Percentiles rank a stretch among this genome's conserved stretches.
These are phyloP conservation scores for Embiotoca jacksoni DNA, from an alignment of 2,113 vertebrate genomes.

Conservation along the genomic window DNA sequence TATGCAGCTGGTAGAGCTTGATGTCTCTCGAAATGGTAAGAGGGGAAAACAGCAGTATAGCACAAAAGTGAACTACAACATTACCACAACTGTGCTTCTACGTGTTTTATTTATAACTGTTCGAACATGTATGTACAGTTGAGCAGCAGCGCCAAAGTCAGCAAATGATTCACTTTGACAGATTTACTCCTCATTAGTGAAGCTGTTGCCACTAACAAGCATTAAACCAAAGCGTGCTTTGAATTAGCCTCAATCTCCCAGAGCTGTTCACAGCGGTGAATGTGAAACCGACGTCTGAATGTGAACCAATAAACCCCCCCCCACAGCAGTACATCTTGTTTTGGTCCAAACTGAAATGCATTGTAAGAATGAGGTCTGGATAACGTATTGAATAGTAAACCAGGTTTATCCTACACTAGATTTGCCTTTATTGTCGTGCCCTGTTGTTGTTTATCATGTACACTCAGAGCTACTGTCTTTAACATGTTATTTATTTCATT, in stretches of 20 bases:
- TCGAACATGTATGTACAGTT: background rate
- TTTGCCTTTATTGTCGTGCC: background rate
- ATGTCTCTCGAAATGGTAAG: conserved; percentile 96
- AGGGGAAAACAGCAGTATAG: background rate
- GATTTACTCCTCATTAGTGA: conserved; percentile 37
- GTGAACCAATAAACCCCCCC: too few species aligned
- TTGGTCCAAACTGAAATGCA: background rate
- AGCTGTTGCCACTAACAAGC: conserved; percentile 29
- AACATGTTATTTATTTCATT: too few species aligned
- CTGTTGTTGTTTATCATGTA: background rate
- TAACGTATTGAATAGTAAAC: background rate
- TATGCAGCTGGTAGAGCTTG: conserved; percentile 97
- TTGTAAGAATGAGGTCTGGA: background rate
- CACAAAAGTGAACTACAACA: background rate
- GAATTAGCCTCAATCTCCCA: background rate
- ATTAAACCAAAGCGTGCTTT: conserved; percentile 30
- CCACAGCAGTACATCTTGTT: background rate
- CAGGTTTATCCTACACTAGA: background rate
- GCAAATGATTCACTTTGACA: conserved; percentile 36
- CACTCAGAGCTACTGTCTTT: too few species aligned
- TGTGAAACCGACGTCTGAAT: too few species aligned
- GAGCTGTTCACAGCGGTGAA: background rate
- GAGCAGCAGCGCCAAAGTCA: conserved; percentile 9
- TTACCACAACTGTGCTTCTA: background rate
- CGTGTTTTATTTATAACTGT: background rate